Conservation (phyloP, 2,888 invertebrate species). For the Eilema depressum region DNA sequence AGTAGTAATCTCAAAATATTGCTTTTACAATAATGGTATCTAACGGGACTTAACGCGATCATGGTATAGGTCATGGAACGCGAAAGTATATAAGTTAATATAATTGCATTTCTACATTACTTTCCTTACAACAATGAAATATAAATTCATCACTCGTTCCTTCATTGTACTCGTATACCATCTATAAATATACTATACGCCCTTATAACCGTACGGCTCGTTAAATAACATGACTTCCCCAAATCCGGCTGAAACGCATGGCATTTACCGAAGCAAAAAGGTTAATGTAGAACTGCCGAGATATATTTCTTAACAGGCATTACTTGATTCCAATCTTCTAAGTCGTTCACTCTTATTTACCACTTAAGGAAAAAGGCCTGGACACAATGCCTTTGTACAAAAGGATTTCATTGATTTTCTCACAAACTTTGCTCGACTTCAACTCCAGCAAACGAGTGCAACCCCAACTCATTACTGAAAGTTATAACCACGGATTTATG, state of each 20-base stretch:
- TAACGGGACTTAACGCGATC: too few species aligned
- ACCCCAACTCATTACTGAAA: conserved; percentile 43
- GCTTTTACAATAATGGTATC: too few species aligned
- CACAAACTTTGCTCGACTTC: conserved; percentile 18
- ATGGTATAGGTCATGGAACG: too few species aligned
- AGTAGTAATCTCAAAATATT: too few species aligned
- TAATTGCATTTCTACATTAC: background rate
- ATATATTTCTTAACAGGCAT: conserved; percentile 15
- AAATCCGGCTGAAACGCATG: background rate
- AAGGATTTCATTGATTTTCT: conserved; percentile 38
- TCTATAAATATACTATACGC: background rate
- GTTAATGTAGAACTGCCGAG: conserved; percentile 9
- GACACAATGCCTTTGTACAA: conserved; percentile 25
- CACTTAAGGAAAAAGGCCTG: conserved; percentile 19
- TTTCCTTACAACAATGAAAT: background rate
- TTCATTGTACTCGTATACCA: background rate
- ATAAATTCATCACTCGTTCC: background rate
- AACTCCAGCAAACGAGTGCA: conserved; percentile 42
- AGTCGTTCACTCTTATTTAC: conserved; percentile 25
- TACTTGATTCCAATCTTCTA: conserved; percentile 21
- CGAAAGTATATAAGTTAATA: too few species aligned
- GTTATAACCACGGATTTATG: conserved; percentile 48
- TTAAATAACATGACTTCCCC: conserved; percentile 3
- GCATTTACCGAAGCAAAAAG: conserved; percentile 11
- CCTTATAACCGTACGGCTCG: background rate